Percentiles rank a stretch among this genome's conserved stretches.
phyloP scores from a whole-genome alignment of 1,140 invertebrate species.

The Lasaia peninsularis region DNA sequence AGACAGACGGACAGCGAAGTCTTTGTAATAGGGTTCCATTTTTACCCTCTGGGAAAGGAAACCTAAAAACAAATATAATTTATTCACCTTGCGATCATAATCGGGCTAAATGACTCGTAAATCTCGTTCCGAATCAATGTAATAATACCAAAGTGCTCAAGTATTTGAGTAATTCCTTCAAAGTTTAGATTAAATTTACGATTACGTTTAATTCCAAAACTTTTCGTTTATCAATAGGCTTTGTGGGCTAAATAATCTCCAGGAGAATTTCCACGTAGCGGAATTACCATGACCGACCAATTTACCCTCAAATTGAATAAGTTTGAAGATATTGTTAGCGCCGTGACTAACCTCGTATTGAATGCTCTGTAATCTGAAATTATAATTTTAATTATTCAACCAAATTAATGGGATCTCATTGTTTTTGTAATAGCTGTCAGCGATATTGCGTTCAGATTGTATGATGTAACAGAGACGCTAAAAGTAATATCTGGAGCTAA shows the following conservation, averaged over 20 bases:
- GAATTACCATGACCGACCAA: constrained; percentile 33
- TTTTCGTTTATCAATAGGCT: constrained; percentile 22
- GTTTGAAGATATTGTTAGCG: constrained; percentile 41
- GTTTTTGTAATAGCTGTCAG: background rate
- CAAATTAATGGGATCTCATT: constrained; percentile 36
- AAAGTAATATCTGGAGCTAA: no score
- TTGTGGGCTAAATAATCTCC: constrained; percentile 25
- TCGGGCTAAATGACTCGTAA: background rate
- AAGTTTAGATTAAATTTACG: constrained; percentile 16
- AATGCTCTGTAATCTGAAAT: constrained; percentile 29
- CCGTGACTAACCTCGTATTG: constrained; percentile 28
- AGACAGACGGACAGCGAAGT: no score
- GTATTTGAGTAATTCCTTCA: background rate
- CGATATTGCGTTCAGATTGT: background rate
- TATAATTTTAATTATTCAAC: constrained; percentile 38
- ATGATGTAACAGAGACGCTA: no score
- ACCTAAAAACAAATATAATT: no score
- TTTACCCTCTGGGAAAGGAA: no score
- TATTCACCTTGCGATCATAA: background rate
- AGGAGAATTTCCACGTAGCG: constrained; percentile 27
- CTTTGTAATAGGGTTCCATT: no score
- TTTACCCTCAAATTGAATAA: constrained; percentile 43
- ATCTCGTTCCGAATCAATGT: background rate
- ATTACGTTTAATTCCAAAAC: constrained; percentile 25
- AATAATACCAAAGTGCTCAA: background rate